Evolutionary conservation across 2,888 invertebrate species (phyloP).

Genomic region (Metalampra italica): DNA sequence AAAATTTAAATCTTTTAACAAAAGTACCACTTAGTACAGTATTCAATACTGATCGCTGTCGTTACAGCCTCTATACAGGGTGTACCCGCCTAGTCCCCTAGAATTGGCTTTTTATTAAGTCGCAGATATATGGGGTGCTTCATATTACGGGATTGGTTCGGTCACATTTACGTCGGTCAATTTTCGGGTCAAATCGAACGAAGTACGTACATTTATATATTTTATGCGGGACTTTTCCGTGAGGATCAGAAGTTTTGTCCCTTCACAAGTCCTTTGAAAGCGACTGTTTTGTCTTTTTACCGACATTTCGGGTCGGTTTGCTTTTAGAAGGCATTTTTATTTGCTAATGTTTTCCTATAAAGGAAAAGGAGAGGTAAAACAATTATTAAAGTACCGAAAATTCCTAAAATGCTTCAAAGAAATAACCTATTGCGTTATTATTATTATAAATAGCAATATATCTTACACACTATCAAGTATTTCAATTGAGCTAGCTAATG

Average conservation of each 20-base stretch:
- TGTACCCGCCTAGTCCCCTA: slow-evolving; percentile 13
- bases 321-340: background rate
- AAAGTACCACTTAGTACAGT: background rate
- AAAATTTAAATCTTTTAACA: background rate
- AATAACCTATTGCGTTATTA: too few relatives aligned
- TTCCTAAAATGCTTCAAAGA: too few relatives aligned
- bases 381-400: background rate
- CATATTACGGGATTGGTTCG: slow-evolving; percentile 44
- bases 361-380: background rate
- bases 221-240: slow-evolving; percentile 18
- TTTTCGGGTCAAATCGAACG: slow-evolving; percentile 50
- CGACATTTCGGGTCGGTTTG: background rate
- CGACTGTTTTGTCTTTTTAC: slow-evolving; percentile 1
- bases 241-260: slow-evolving; percentile 10
- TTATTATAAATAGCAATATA: too few relatives aligned
- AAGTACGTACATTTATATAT: slow-evolving; percentile 13
- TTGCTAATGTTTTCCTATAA: background rate
- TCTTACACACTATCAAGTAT: too few relatives aligned
- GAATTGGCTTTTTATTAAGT: slow-evolving; percentile 48
- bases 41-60: background rate
- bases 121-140: slow-evolving; percentile 41
- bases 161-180: slow-evolving; percentile 50
- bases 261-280: slow-evolving; percentile 2
- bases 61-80: slow-evolving; percentile 1
- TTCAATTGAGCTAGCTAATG: too few relatives aligned